Percentiles rank a stretch among this genome's conserved stretches.
These are phyloP conservation scores for Carcharodon carcharias DNA, from an alignment of 2,797 vertebrate genomes.

Conservation along the genomic window DNA sequence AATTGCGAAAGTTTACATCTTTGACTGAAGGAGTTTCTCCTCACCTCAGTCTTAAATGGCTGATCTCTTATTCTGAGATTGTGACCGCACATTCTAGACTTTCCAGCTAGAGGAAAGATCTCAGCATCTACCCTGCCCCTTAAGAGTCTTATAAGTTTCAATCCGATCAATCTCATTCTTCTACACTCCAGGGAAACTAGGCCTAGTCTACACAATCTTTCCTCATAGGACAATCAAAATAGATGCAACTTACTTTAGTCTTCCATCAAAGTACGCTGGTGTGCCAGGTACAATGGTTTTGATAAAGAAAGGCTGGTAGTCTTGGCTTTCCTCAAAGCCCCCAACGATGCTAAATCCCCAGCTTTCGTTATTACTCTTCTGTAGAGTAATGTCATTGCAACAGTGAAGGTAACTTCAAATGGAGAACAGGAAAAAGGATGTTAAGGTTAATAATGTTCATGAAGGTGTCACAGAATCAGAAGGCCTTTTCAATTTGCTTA, in stretches of 20 bases:
- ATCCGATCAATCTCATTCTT: not conserved
- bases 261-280: constrained; percentile 77
- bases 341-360: constrained; percentile 96
- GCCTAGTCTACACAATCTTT: not conserved
- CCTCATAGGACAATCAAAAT: not conserved
- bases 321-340: constrained; percentile 81
- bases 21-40: too few relatives aligned
- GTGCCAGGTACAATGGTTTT: constrained; percentile 92
- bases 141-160: not conserved
- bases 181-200: not conserved
- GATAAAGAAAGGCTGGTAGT: constrained; percentile 89
- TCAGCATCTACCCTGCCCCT: not conserved
- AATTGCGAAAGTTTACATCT: too few relatives aligned
- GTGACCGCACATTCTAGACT: too few relatives aligned
- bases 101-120: too few relatives aligned
- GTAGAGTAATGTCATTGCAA: constrained; percentile 78
- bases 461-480: not conserved
- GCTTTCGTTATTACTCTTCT: constrained; percentile 79
- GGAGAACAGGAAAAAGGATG: not conserved
- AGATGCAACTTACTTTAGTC: constrained; percentile 70
- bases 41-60: too few relatives aligned
- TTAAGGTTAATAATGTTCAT: constrained; percentile 5
- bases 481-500: not conserved
- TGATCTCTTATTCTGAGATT: too few relatives aligned
- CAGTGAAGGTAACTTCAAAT: constrained; percentile 75